A percentile compares a stretch with the other conserved stretches of the same genome.
Conservation (phyloP, 1,140 invertebrate genomes). For the Penaeus vannamei region DNA sequence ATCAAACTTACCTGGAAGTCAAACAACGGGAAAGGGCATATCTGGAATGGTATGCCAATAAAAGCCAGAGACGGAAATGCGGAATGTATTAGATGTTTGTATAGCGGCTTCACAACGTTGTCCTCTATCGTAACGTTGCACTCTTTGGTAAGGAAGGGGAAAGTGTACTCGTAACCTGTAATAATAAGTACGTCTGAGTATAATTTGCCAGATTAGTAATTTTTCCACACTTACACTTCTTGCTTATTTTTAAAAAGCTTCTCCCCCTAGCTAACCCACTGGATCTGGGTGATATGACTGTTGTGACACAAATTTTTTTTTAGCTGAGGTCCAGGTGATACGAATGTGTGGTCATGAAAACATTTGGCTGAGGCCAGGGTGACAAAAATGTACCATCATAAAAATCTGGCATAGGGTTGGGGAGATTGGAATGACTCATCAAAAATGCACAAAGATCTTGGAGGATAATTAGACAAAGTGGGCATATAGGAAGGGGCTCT, state of each 20-base stretch:
- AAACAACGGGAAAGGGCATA: constrained; percentile 88
- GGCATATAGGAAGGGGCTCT: too few relatives aligned
- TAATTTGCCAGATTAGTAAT: background rate
- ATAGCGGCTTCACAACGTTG: constrained; percentile 84
- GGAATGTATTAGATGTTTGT: constrained; percentile 88
- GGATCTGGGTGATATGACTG: too few relatives aligned
- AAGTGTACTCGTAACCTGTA: constrained; percentile 84
- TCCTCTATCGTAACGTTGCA: constrained; percentile 83
- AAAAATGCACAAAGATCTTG: too few relatives aligned
- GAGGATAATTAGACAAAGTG: too few relatives aligned
- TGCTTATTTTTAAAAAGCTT: background rate
- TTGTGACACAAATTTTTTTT: too few relatives aligned
- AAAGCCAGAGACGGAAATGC: constrained; percentile 84
- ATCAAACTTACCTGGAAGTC: constrained; percentile 81
- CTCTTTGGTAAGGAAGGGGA: constrained; percentile 82
- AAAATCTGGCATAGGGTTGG: too few relatives aligned
- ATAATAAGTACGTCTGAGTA: background rate
- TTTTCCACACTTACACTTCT: background rate
- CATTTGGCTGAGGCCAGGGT: too few relatives aligned
- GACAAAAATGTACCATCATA: too few relatives aligned
- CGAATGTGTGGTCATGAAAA: too few relatives aligned
- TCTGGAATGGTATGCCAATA: constrained; percentile 84
- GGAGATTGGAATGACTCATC: too few relatives aligned
- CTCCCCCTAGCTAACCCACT: background rate
- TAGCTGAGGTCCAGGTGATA: too few relatives aligned